Conservation (phyloP, 2,797 vertebrate genomes). For the Anguilla megastoma region DNA sequence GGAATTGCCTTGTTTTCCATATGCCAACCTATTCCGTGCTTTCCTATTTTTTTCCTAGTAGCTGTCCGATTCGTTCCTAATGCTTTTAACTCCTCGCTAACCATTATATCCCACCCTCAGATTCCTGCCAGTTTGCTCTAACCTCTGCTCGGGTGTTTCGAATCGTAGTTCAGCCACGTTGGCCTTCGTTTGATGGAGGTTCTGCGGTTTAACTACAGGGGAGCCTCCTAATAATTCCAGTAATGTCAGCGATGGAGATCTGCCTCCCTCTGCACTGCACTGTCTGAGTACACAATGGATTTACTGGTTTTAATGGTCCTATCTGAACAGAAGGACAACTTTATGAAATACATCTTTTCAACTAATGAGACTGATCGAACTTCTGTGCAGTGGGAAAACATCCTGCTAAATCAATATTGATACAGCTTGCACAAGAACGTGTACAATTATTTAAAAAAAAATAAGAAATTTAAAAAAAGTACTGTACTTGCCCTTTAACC, state of each 20-base stretch:
- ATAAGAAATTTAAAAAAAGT: not conserved
- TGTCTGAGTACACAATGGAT: not conserved
- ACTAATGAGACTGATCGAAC: not conserved
- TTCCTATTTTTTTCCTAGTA: not conserved
- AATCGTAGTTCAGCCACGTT: not conserved
- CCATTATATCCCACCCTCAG: not conserved
- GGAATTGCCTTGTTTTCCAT: constrained; percentile 48
- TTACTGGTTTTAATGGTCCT: not conserved
- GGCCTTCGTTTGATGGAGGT: not conserved
- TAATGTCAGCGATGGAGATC: not conserved
- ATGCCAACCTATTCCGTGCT: not conserved
- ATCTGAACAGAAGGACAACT: not conserved
- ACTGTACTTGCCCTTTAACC: not conserved
- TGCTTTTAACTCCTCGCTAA: not conserved
- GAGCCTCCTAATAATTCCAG: not conserved
- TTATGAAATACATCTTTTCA: not conserved
- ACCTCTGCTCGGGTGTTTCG: not conserved
- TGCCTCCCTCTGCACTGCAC: not conserved
- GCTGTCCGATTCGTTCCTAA: not conserved
- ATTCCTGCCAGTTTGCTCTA: not conserved
- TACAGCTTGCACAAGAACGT: not conserved
- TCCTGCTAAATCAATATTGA: not conserved
- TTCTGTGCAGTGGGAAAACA: not conserved
- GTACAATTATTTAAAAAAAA: not conserved
- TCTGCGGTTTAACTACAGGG: not conserved